phyloP scores from a whole-genome alignment of 1,140 invertebrate species.

The Bombus confusus region DNA sequence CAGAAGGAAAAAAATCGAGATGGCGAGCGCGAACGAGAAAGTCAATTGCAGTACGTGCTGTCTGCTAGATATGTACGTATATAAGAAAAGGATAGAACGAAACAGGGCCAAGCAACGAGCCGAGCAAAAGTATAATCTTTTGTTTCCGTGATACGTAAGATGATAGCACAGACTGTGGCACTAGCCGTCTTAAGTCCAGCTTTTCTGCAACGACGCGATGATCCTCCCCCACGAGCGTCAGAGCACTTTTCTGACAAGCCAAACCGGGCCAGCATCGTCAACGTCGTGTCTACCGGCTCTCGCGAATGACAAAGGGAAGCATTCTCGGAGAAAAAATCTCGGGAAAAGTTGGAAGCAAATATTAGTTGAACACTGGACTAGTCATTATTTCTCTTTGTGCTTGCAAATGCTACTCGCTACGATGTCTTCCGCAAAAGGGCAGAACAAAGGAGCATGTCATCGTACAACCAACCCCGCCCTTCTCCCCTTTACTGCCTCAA shows the following conservation, averaged over 20 bases:
- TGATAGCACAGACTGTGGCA: slow-evolving; percentile 48
- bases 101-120: slow-evolving; percentile 15
- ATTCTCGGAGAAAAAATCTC: slow-evolving; percentile 67
- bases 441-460: slow-evolving; percentile 76
- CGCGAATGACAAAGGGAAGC: slow-evolving; percentile 61
- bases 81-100: slow-evolving; percentile 17
- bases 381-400: slow-evolving; percentile 78
- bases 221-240: slow-evolving; percentile 33
- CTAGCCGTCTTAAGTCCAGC: slow-evolving; percentile 54
- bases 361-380: slow-evolving; percentile 80
- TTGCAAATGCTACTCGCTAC: slow-evolving; percentile 68
- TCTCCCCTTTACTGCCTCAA: slow-evolving; percentile 15
- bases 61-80: slow-evolving; percentile 30
- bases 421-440: slow-evolving; percentile 71
- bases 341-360: slow-evolving; percentile 77
- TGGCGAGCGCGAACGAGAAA: slow-evolving; percentile 15
- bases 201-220: slow-evolving; percentile 46
- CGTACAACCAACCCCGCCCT: slow-evolving; percentile 39
- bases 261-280: slow-evolving; percentile 54
- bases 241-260: slow-evolving; percentile 54
- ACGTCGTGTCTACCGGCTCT: slow-evolving; percentile 51
- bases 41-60: background rate
- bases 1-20: background rate
- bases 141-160: slow-evolving; percentile 48
- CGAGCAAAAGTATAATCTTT: slow-evolving; percentile 45